Percentiles rank a stretch among this genome's conserved stretches.
Evolutionary conservation across 2,113 vertebrate species (phyloP).

Genomic region (Takifugu flavidus): DNA sequence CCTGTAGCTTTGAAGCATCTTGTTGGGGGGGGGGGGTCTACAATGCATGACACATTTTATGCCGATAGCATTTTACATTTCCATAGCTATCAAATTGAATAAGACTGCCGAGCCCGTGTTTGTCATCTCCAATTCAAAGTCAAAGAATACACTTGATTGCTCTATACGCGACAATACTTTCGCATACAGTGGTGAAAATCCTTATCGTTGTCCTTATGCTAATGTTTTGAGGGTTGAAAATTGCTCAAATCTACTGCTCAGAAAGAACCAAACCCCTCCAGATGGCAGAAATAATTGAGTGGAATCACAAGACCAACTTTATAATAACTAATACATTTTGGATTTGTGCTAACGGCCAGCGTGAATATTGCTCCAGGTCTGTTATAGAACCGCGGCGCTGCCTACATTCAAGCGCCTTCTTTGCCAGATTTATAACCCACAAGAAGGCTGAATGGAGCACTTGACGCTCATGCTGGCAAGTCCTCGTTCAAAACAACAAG

Average conservation of each 20-base stretch:
- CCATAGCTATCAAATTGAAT: too few relatives aligned
- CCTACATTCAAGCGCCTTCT: slow-evolving; percentile 18
- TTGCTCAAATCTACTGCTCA: slow-evolving; percentile 23
- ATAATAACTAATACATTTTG: slow-evolving; percentile 23
- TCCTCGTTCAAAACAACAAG: slow-evolving; percentile 37
- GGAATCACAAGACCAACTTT: slow-evolving; percentile 20
- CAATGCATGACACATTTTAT: background rate
- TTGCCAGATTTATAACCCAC: slow-evolving; percentile 50
- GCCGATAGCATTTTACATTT: too few relatives aligned
- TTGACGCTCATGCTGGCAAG: slow-evolving; percentile 31
- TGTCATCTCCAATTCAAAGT: slow-evolving; percentile 46
- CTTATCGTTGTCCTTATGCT: slow-evolving; percentile 43
- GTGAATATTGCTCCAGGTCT: slow-evolving; percentile 23
- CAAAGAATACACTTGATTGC: slow-evolving; percentile 41
- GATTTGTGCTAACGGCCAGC: slow-evolving; percentile 8
- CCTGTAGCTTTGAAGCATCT: background rate
- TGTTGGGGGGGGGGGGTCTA: background rate
- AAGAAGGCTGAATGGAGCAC: slow-evolving; percentile 43
- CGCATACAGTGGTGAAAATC: slow-evolving; percentile 23
- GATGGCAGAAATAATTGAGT: slow-evolving; percentile 28
- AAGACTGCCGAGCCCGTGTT: slow-evolving; percentile 20
- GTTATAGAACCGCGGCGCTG: slow-evolving; percentile 26
- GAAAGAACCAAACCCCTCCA: slow-evolving; percentile 20
- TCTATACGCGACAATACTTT: background rate
- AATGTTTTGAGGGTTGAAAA: slow-evolving; percentile 38